Conservation (phyloP, 2,113 vertebrate genomes). For the Semicossyphus pulcher region DNA sequence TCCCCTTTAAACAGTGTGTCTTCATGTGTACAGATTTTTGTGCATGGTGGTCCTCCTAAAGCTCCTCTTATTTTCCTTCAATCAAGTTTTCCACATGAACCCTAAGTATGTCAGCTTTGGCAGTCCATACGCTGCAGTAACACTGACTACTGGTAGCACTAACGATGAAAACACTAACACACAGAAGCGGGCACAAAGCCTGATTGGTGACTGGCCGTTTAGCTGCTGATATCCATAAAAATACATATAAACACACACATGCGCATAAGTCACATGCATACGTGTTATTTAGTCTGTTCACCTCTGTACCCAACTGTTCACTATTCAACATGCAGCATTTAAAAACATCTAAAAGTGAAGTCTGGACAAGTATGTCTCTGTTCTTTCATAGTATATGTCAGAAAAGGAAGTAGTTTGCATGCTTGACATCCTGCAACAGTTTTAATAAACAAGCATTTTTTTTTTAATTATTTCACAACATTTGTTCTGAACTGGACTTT, state of each 20-base stretch:
- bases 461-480: constrained; percentile 45
- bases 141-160: constrained; percentile 36
- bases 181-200: constrained; percentile 40
- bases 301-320: constrained; percentile 50
- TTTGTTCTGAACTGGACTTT: constrained; percentile 42
- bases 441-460: constrained; percentile 48
- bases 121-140: constrained; percentile 29
- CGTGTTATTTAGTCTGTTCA: constrained; percentile 31
- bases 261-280: constrained; percentile 69
- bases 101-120: constrained; percentile 15
- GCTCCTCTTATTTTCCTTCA: constrained; percentile 19
- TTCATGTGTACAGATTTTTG: constrained; percentile 1
- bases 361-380: constrained; percentile 31
- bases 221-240: constrained; percentile 51
- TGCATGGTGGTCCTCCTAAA: constrained; percentile 3
- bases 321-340: constrained; percentile 73
- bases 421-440: constrained; percentile 56
- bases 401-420: constrained; percentile 63
- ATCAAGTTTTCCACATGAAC: too few species aligned
- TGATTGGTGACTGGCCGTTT: constrained; percentile 19
- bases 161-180: constrained; percentile 16
- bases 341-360: constrained; percentile 68
- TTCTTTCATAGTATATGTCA: constrained; percentile 26
- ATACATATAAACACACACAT: constrained; percentile 64
- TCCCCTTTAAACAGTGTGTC: constrained; percentile 15